Base-by-base conservation (phyloP, 2,113 vertebrate species). In the Sinocyclocheilus maitianheensis region DNA sequence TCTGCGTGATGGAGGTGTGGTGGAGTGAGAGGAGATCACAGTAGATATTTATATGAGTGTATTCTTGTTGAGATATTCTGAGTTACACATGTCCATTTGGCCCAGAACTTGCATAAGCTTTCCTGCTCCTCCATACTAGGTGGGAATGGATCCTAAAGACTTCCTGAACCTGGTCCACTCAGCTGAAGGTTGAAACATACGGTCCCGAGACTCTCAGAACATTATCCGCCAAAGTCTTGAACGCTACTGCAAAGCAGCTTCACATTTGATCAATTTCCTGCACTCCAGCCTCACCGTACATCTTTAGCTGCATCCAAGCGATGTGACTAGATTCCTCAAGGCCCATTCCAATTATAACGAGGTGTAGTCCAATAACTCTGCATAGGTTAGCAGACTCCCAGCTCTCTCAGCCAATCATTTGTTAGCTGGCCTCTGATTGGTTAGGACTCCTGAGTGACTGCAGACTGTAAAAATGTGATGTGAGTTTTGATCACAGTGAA, bases 11-110 rank as follows among this genome's bases (percentile, higher is more conserved):
- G 86, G 63, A 83, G 84, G 84, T 84, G 86, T 77, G 84, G 81
- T 90, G 93, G 93, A 55, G 92, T 85, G 91, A 91, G 91, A 93
- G 91, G 91, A 93, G 88, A 92, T 95, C 93, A 94, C 94, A 94
- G 93, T 93, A 94, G 93, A 94, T 95, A 89, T 91, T 94, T 88
- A 83, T 93, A 94, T 91, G 84, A 87, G 89, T 91, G 58, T 69
- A 55, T 88, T 22, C 60, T n/a, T 65, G 84, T 81, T 76, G 58
- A 81, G 53, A 83, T 40, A 78, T 46, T 83, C 30, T 90, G 91
- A 88, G 88, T 77, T 85, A 83, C 83, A 85, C 81, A 37, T 86
- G 11, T 81, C 71, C 46, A 51, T 91, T 89, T 69, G 88, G 89
- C 90, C 85, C 88, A 85, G 87, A 91, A 90, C 79, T 91, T 79